Evolutionary conservation across 2,113 vertebrate species (phyloP).

Genomic region (Dascyllus trimaculatus): DNA sequence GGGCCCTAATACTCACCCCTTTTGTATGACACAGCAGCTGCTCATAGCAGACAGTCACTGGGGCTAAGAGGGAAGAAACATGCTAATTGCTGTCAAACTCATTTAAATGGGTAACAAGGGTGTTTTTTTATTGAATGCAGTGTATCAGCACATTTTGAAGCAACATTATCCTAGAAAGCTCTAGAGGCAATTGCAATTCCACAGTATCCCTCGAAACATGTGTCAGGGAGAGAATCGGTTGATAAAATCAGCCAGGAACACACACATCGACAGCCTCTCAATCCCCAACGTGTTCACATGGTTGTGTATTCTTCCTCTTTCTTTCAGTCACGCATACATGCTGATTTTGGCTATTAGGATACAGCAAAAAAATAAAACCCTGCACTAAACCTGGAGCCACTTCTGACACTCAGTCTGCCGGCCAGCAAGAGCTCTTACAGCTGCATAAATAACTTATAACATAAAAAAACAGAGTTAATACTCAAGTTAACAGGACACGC

Average conservation of each 20-base stretch:
- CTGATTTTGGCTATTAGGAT: neutral
- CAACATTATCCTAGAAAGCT: conserved; percentile 30
- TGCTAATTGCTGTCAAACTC: conserved; percentile 77
- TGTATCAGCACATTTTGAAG: conserved; percentile 60
- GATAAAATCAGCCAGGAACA: conserved; percentile 35
- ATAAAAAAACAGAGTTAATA: conserved; percentile 65
- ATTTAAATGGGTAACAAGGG: conserved; percentile 70
- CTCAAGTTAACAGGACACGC: conserved; percentile 30
- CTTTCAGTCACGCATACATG: neutral
- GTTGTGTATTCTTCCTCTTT: neutral
- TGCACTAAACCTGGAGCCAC: conserved; percentile 21
- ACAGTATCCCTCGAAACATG: conserved; percentile 14
- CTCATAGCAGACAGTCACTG: conserved; percentile 49
- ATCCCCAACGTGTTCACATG: neutral
- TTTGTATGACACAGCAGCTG: conserved; percentile 64
- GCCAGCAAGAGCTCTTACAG: conserved; percentile 44
- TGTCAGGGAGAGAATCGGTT: conserved; percentile 10
- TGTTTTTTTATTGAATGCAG: conserved; percentile 46
- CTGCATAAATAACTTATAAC: conserved; percentile 77
- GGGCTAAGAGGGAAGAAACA: conserved; percentile 58
- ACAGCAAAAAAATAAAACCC: conserved; percentile 6
- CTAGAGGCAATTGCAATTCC: conserved; percentile 25
- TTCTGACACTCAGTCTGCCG: conserved; percentile 25
- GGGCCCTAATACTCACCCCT: conserved; percentile 69
- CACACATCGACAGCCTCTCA: conserved; percentile 25